Evolutionary conservation across 2,797 vertebrate species (phyloP).

Genomic region (Pachyuromys duprasi): DNA sequence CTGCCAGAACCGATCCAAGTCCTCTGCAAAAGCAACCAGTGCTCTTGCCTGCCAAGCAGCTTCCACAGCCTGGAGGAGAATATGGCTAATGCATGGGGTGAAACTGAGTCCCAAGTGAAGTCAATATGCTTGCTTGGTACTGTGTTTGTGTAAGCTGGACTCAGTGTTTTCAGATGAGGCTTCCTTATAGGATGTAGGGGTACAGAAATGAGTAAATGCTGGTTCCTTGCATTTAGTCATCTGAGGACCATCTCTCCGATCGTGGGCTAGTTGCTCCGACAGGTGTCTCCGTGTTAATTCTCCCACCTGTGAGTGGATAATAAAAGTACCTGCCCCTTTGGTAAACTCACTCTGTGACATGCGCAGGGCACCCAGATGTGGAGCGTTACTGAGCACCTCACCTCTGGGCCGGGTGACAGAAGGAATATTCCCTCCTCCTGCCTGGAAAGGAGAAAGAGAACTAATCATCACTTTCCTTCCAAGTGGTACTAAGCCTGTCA

Average conservation of each 20-base stretch:
- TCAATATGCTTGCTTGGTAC: background rate
- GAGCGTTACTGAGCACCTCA: background rate
- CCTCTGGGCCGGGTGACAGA: background rate
- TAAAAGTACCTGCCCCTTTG: background rate
- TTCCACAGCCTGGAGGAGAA: background rate
- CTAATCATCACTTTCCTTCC: background rate
- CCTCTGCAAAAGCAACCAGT: background rate
- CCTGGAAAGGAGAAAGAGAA: background rate
- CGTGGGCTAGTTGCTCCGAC: background rate
- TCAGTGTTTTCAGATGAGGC: too few relatives aligned
- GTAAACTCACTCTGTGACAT: background rate
- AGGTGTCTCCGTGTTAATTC: background rate
- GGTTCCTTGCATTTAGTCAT: background rate
- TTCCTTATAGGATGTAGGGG: background rate
- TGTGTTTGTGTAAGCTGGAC: background rate
- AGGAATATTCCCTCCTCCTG: too few relatives aligned
- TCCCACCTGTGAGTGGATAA: background rate
- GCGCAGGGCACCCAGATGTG: background rate
- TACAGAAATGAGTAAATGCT: background rate
- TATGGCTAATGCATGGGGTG: too few relatives aligned
- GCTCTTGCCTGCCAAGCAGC: background rate
- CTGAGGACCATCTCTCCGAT: background rate
- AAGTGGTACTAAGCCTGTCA: background rate
- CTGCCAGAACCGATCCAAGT: background rate
- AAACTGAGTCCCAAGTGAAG: background rate